Evolutionary conservation across 2,888 invertebrate genomes (phyloP).

Genomic region (Desoria tigrina): DNA sequence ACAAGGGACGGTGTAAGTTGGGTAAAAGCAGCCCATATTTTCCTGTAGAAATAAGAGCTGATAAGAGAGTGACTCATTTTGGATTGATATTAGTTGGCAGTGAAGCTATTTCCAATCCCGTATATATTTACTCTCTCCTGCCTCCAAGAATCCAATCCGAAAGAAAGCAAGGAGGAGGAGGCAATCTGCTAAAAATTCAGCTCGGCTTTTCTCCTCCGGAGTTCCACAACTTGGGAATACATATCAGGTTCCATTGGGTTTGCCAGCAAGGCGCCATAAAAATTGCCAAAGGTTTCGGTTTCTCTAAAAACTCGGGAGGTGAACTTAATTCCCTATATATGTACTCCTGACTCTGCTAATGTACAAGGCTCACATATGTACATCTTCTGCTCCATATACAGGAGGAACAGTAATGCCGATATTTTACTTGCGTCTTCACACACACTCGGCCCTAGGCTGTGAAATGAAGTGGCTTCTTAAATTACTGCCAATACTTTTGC

Average conservation of each 20-base stretch:
- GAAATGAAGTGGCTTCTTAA: slow-evolving; percentile 5
- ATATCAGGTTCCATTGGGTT: slow-evolving; percentile 14
- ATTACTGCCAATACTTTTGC: slow-evolving; percentile 2
- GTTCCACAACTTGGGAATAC: slow-evolving; percentile 10
- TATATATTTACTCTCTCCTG: neutral
- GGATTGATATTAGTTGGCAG: slow-evolving; percentile 13
- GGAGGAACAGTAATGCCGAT: neutral
- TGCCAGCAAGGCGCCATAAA: slow-evolving; percentile 14
- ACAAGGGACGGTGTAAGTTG: too few relatives aligned
- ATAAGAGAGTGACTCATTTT: slow-evolving; percentile 20
- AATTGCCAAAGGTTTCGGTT: slow-evolving; percentile 21
- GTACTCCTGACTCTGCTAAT: too few relatives aligned
- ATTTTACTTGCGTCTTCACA: slow-evolving; percentile 5
- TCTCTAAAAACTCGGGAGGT: slow-evolving; percentile 4
- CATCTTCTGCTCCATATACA: neutral
- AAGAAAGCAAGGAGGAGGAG: neutral
- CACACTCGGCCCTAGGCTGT: neutral
- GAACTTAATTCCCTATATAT: neutral
- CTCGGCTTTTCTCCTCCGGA: slow-evolving; percentile 15
- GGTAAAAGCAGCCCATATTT: too few relatives aligned
- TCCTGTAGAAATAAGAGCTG: neutral
- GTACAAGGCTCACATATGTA: too few relatives aligned
- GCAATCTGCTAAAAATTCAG: slow-evolving; percentile 26
- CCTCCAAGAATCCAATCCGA: slow-evolving; percentile 1
- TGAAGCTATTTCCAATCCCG: slow-evolving; percentile 4